Evolutionary conservation across 2,797 vertebrate species (phyloP).

Genomic region (Sebastes iracundus): DNA sequence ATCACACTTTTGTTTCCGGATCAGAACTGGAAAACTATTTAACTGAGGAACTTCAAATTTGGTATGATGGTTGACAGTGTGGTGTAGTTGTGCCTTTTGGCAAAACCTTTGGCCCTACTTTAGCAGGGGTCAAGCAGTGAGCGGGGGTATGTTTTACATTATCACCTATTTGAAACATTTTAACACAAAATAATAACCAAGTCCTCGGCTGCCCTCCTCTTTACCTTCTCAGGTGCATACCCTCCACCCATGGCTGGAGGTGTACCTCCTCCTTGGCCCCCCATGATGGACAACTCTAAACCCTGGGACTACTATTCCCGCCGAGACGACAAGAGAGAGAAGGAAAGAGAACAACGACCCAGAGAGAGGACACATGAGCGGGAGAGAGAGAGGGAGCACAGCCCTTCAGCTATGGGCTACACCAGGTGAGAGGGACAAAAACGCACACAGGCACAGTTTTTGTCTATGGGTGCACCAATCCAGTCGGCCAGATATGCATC

Average conservation of each 20-base stretch:
- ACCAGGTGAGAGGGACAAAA: conserved; percentile 72
- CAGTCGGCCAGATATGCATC: not conserved
- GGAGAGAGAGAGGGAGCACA: conserved; percentile 83
- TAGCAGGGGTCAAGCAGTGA: too few species aligned
- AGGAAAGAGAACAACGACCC: conserved; percentile 80
- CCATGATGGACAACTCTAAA: conserved; percentile 82
- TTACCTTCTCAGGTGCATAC: conserved; percentile 73
- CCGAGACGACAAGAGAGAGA: conserved; percentile 84
- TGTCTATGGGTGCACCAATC: not conserved
- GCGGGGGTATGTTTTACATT: not conserved
- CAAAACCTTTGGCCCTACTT: too few species aligned
- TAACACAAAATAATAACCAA: not conserved
- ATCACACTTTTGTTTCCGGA: too few species aligned
- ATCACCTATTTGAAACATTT: not conserved
- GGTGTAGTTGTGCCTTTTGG: too few species aligned
- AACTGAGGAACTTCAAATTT: too few species aligned
- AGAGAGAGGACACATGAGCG: conserved; percentile 82
- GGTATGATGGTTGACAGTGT: too few species aligned
- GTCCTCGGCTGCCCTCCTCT: not conserved
- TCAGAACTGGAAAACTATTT: too few species aligned
- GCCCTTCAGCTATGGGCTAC: conserved; percentile 80
- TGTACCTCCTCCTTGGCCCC: conserved; percentile 79
- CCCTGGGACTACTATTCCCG: conserved; percentile 84
- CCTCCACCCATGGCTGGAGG: conserved; percentile 81
- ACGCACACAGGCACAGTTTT: not conserved